Base-by-base conservation (phyloP, 2,888 invertebrate genomes). In the Crioceris asparagi region DNA sequence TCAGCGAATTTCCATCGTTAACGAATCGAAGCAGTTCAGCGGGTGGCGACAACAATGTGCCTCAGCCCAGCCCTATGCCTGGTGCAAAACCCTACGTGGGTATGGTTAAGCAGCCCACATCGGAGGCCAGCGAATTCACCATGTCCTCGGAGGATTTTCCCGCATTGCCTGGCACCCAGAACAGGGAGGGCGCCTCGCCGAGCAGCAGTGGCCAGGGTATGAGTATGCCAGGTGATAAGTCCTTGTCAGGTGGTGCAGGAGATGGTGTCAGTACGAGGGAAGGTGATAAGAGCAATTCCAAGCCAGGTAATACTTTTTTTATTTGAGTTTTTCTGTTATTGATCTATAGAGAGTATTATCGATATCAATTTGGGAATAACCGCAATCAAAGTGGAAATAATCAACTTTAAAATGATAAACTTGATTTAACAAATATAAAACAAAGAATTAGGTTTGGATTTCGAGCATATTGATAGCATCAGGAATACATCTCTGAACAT, bases 121-220 rank as follows among this genome's bases (percentile, higher is more conserved):
- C 85, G 34, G 91, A 91, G 67, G 79, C 90, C 60, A 87, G 83
- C 49, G 91, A 92, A 70, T 92, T 92, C 70, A 87, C 91, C 59
- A 98, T 98, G 83, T 94, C 94, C 57, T 91, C 86, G 55, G 97
- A 98, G 71, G 98, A 98, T 71, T 98, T 98, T 69, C 98, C 98
- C 54, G 98, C 98, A 64, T 72, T 98, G 62, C 98, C 97, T 49
- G 97, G 97, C 56, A 88, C 88, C 50, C 83, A 84, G 29, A 76
- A 72, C 54, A 71, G 75, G 52, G 14, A 15, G n/a, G 78, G 77
- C 52, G 77, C 76, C 39, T 71, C 77, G 12, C 76, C 79, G 52
- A 79, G 81, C 12, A 79, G 79, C 56, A 47, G 48, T 31, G 49
- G 49, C 34, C 44, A 50, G 11, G 51, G 50, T 11, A 55, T 54